Base-by-base conservation (phyloP, 2,113 vertebrate species). In the Misgurnus mizolepis region DNA sequence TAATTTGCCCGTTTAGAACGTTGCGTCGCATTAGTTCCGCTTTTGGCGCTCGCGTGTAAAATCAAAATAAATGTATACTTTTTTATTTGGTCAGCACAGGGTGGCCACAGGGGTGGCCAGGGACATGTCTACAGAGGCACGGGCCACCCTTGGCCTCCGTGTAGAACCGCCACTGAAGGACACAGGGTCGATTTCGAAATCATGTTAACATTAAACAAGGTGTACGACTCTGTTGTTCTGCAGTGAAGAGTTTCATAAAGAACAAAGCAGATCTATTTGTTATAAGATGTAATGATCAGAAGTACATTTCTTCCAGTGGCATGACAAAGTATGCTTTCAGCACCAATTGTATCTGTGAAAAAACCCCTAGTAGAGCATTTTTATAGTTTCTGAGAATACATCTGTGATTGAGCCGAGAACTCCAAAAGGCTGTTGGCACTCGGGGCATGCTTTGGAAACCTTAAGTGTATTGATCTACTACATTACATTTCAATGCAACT, bases 401-500 rank as follows among this genome's bases (percentile, higher is more conserved):
- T 58, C 15, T n/a, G 55, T 18, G 55, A 58, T 58, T 18, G 55
- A 58, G n/a, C 2, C 17, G 6, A 58, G 55, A n/a, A 58, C 50
- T 53, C 4, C 50, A 14, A 8, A 18, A 18, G n/a, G 55, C 55
- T 2, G 9, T 11, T 53, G 49, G 49, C 49, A 53, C 49, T 53
- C 10, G 4, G 49, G 12, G 3, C 12, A 53, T 53, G 55, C 55
- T 56, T 56, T n/a, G 55, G 55, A 56, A 17, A 56, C 17, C 17
- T 58, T n/a, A n/a, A 58, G 55, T 58, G 15, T 58, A 58, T 58
- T 58, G 55, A 58, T 58, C 55, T 58, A n/a, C n/a, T 18, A 58
- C 55, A 58, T 58, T 18, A n/a, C n/a, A 18, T 58, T 8, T 58
- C 55, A 58, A 58, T n/a, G 55, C 55, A 18, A 58, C 55, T 58